Percentiles rank a stretch among this genome's conserved stretches.
phyloP scores from a whole-genome alignment of 2,888 invertebrate genomes.

The Lepidochrysops patricia region DNA sequence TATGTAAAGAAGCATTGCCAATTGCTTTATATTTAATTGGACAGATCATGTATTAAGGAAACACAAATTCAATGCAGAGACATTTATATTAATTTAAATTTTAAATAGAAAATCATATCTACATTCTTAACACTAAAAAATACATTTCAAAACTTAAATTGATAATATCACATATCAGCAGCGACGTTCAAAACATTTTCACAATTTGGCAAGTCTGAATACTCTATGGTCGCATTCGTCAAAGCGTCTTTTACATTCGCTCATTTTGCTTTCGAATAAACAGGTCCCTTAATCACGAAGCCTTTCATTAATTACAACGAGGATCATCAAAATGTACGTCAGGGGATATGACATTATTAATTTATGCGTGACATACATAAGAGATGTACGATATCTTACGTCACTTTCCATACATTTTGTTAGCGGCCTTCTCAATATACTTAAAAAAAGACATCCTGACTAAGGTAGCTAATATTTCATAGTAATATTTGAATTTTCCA shows the following conservation, averaged over 20 bases:
- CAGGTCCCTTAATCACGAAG: not conserved
- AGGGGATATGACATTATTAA: no score
- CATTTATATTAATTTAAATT: slow-evolving; percentile 9
- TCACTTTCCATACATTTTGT: no score
- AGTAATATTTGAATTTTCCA: not conserved
- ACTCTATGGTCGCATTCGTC: not conserved
- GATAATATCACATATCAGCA: slow-evolving; percentile 70
- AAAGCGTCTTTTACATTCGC: not conserved
- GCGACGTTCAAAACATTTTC: slow-evolving; percentile 39
- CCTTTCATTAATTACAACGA: no score
- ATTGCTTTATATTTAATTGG: not conserved
- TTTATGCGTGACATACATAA: no score
- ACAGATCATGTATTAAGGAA: not conserved
- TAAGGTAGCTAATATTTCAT: no score
- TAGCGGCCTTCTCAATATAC: no score
- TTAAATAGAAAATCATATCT: slow-evolving; percentile 30
- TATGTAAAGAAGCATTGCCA: not conserved
- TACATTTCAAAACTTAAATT: slow-evolving; percentile 43
- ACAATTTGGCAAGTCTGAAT: slow-evolving; percentile 33
- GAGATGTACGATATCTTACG: no score
- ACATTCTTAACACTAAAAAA: slow-evolving; percentile 32
- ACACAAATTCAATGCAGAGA: not conserved
- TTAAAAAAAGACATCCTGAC: no score
- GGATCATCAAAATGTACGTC: no score
- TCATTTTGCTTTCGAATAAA: no score